Conservation (phyloP, 2,888 invertebrate genomes). For the Polia nebulosa region DNA sequence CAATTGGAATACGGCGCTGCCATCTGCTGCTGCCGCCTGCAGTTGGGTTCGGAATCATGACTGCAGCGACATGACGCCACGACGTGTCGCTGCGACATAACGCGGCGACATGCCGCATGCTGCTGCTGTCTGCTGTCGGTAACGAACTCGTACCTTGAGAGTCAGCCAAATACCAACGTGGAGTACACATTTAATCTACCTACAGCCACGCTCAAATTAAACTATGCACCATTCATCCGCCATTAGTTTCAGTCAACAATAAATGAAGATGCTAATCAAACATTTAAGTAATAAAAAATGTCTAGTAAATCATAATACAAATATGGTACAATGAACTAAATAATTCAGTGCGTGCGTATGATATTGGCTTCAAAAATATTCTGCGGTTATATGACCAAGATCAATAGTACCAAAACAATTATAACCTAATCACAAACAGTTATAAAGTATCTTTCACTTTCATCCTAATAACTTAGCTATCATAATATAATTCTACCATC, state of each 20-base stretch:
- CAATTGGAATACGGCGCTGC: no score
- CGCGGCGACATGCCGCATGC: no score
- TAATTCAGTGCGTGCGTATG: conserved; percentile 8
- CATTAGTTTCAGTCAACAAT: conserved; percentile 9
- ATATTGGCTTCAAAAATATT: conserved; percentile 14
- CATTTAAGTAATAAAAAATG: conserved; percentile 34
- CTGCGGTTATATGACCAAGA: not conserved
- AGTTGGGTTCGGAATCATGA: no score
- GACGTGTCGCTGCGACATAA: no score
- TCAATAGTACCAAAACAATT: conserved; percentile 16
- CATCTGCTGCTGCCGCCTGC: no score
- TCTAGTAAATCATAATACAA: conserved; percentile 14
- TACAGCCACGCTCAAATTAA: not conserved
- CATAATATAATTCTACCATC: conserved; percentile 20
- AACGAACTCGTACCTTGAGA: no score
- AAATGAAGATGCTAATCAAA: conserved; percentile 10
- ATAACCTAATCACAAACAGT: conserved; percentile 10
- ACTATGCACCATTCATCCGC: conserved; percentile 7
- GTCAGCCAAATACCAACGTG: not conserved
- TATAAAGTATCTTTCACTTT: conserved; percentile 2
- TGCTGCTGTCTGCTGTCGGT: no score
- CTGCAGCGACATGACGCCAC: no score
- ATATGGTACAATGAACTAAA: conserved; percentile 5
- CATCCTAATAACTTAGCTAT: conserved; percentile 7
- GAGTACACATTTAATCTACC: not conserved